Conservation (phyloP, 2,888 invertebrate species). For the Andrena marginata region DNA sequence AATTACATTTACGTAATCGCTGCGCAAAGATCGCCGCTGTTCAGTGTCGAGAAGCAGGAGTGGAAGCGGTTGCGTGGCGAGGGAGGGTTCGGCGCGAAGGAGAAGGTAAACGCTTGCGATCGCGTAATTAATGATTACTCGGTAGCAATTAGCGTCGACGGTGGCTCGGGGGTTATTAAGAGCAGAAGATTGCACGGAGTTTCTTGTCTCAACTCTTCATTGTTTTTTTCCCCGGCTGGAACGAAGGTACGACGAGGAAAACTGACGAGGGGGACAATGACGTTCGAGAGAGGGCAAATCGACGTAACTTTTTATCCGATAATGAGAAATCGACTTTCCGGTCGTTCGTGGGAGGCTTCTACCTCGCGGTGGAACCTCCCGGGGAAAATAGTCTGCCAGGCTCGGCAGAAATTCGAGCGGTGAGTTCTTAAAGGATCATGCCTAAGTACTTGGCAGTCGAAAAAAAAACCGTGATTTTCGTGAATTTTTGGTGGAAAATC, state of each 20-base stretch:
- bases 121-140: constrained; percentile 22
- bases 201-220: background rate
- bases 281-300: background rate
- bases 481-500: too few relatives aligned
- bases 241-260: background rate
- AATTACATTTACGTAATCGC: background rate
- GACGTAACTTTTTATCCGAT: constrained; percentile 16
- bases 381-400: background rate
- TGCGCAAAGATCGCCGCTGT: background rate
- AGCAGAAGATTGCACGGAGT: constrained; percentile 4
- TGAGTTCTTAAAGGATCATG: background rate
- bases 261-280: background rate
- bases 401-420: background rate
- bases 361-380: background rate
- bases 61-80: background rate
- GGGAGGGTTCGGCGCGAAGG: too few relatives aligned
- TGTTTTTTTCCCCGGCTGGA: constrained; percentile 6
- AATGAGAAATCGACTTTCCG: constrained; percentile 38
- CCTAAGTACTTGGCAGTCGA: too few relatives aligned
- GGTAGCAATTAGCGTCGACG: constrained; percentile 10
- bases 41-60: background rate
- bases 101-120: background rate
- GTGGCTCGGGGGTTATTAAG: constrained; percentile 5
- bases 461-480: too few relatives aligned
- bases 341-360: background rate